Evolutionary conservation across 2,888 invertebrate species (phyloP).

Genomic region (Metellina segmentata): DNA sequence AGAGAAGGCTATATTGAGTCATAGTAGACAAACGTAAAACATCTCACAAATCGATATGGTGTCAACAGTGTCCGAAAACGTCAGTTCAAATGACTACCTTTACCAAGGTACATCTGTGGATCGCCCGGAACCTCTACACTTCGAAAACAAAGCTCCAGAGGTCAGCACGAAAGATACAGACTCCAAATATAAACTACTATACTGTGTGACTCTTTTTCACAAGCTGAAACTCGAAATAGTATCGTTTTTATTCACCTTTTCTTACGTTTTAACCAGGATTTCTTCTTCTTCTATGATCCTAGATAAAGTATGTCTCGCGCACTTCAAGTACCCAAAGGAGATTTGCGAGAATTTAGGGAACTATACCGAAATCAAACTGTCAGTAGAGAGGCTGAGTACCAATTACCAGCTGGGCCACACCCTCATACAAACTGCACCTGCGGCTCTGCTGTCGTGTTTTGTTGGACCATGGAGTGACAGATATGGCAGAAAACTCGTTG

Average conservation of each 20-base stretch:
- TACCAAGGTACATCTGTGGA: constrained; percentile 40
- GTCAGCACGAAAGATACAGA: not conserved
- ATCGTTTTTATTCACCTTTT: constrained; percentile 65
- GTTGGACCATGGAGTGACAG: constrained; percentile 78
- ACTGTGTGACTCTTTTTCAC: not conserved
- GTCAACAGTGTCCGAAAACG: not conserved
- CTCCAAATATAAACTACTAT: not conserved
- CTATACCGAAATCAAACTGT: constrained; percentile 38
- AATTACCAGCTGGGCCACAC: constrained; percentile 75
- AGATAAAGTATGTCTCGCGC: constrained; percentile 76
- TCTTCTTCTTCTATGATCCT: constrained; percentile 75
- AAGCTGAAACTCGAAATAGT: constrained; percentile 59
- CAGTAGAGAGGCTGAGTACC: constrained; percentile 71
- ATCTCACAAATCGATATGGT: not conserved
- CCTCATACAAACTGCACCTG: constrained; percentile 71
- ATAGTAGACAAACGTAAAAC: too few relatives aligned
- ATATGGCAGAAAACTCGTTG: constrained; percentile 76
- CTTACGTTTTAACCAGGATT: constrained; percentile 55
- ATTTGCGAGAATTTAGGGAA: constrained; percentile 74
- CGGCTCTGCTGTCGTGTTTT: constrained; percentile 73
- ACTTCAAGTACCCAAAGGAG: constrained; percentile 64
- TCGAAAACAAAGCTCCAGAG: constrained; percentile 14
- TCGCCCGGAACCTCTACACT: constrained; percentile 19
- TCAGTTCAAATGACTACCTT: not conserved
- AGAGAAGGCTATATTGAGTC: too few relatives aligned